Evolutionary conservation across 2,113 vertebrate genomes (phyloP), one percentile per base, ranked within the genome.

Genomic region (Emydocephalus ijimae): DNA sequence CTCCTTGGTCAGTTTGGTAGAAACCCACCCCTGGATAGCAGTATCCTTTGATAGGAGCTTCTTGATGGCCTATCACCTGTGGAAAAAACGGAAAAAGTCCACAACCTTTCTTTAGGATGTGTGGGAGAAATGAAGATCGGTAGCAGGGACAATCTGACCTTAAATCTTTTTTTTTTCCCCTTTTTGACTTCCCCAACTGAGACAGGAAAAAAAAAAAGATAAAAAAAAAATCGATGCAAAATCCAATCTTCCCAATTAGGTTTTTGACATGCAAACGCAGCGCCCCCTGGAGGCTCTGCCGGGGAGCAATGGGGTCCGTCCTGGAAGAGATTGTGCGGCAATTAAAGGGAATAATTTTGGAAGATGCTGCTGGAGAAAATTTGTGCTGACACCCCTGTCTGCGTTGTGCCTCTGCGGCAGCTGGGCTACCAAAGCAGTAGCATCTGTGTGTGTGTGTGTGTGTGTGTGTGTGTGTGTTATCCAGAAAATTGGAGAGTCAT

Each of bases 401-500:
- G 39, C 26, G 45, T 69, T 50, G 5, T 48, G 69, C 50, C 8
- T 39, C 39, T 92, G 92, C 23, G 10, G 92, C 92, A 43, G 74
- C 74, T 85, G 88, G 88, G 7, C 43, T 21, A 15, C 0, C 50
- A 45, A 81, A 24, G 24, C 39, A 20, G n/a, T 45, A 39, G 15
- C 45, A 2, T 50, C 0, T 2, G 57, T 20, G 55, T 6, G 21
- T 5, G 55, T 18, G 18, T 56, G 15, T 55, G 14, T 18, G 14
- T 55, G 54, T 55, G 54, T 18, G 54, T 55, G 15, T 18, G 54
- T 55, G 20, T 56, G 20, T 59, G 52, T 86, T 21, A 61, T 56
- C 61, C 12, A 61, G 92, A 86, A 92, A 92, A 86, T 0, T 15
- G 89, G 26, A 81, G 92, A 52, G 29, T 90, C 88, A 90, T 90